Evolutionary conservation across 2,797 vertebrate genomes (phyloP).

Genomic region (Gymnothorax javanicus): DNA sequence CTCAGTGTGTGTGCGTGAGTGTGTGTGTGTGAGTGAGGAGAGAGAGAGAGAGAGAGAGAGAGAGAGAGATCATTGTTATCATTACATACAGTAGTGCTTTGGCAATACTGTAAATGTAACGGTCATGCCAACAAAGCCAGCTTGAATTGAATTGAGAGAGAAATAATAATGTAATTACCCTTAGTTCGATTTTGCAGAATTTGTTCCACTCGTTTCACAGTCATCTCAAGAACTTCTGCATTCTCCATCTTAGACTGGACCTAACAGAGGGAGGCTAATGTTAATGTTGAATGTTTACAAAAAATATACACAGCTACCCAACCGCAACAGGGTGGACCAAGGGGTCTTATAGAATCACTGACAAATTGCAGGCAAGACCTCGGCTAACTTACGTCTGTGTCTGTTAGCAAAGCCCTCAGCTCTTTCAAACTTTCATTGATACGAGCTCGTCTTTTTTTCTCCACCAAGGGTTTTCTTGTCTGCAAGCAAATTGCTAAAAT

Average conservation of each 20-base stretch:
- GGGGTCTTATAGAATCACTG: neutral
- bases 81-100: too few species aligned
- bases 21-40: neutral
- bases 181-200: constrained; percentile 77
- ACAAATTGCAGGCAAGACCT: neutral
- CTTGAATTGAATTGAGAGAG: neutral
- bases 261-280: constrained; percentile 47
- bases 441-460: constrained; percentile 89
- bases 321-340: neutral
- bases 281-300: neutral
- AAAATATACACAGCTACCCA: neutral
- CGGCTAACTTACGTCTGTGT: constrained; percentile 76
- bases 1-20: neutral
- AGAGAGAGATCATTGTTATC: constrained; percentile 67
- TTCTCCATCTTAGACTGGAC: constrained; percentile 92
- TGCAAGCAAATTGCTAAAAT: constrained; percentile 50
- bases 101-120: too few species aligned
- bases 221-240: constrained; percentile 91
- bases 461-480: constrained; percentile 90
- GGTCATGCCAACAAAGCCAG: too few species aligned
- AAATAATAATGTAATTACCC: constrained; percentile 68
- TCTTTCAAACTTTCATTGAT: constrained; percentile 94
- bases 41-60: neutral
- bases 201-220: constrained; percentile 85
- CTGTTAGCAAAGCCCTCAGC: constrained; percentile 80